Conservation (phyloP, 2,797 vertebrate species). For the Hylomyscus alleni region DNA sequence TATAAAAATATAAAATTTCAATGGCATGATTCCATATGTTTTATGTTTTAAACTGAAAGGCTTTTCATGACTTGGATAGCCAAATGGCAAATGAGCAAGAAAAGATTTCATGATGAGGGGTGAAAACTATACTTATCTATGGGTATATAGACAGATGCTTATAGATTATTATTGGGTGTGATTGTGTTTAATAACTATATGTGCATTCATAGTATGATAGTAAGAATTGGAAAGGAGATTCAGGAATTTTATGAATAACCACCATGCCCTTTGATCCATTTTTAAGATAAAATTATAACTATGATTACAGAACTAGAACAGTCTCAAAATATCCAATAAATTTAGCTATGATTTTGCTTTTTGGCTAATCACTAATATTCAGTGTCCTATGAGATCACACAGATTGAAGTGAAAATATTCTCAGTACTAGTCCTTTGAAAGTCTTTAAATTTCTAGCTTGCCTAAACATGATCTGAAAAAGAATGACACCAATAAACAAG, state of each 20-base stretch:
- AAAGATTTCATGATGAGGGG: neutral
- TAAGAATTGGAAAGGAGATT: neutral
- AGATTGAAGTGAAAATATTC: neutral
- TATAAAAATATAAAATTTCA: neutral
- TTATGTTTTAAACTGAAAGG: slow-evolving; percentile 16
- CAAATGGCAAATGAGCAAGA: neutral
- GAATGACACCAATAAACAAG: neutral
- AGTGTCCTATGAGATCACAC: neutral
- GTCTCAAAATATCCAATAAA: neutral
- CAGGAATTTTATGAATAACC: neutral
- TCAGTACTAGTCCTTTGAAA: neutral
- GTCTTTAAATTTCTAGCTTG: neutral
- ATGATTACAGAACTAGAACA: neutral
- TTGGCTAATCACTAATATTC: neutral
- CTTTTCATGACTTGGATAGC: neutral
- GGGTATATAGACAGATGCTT: neutral
- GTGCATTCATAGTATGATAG: neutral
- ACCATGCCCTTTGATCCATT: neutral
- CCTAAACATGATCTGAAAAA: neutral
- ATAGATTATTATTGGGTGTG: neutral
- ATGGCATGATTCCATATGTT: neutral
- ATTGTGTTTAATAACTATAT: neutral
- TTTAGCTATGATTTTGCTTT: neutral
- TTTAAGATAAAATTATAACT: slow-evolving; percentile 30
- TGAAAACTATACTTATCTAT: neutral